These are phyloP conservation scores for Amblyjoppa fuscipennis DNA, from an alignment of 2,888 invertebrate genomes.

Conservation along the genomic window DNA sequence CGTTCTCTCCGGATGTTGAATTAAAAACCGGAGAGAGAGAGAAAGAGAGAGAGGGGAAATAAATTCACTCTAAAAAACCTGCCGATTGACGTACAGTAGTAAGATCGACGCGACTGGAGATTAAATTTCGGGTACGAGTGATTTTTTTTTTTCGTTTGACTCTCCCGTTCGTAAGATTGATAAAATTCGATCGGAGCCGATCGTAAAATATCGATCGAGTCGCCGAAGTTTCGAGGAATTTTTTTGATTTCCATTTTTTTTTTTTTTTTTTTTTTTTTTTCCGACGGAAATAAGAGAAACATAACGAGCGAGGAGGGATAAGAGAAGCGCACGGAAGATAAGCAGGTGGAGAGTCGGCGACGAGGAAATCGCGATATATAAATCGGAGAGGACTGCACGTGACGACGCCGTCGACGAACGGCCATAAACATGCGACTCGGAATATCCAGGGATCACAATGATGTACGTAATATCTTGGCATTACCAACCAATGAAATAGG, in stretches of 20 bases:
- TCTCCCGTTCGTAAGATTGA: background rate
- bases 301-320: slow-evolving; percentile 1
- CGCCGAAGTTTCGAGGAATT: background rate
- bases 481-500: background rate
- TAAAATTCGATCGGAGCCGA: background rate
- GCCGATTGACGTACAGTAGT: background rate
- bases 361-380: background rate
- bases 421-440: slow-evolving; percentile 78
- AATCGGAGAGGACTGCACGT: slow-evolving; percentile 69
- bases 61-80: background rate
- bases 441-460: slow-evolving; percentile 78
- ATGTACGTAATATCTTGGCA: slow-evolving; percentile 79
- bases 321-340: slow-evolving; percentile 5
- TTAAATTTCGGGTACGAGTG: background rate
- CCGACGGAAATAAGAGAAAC: background rate
- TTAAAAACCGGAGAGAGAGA: background rate
- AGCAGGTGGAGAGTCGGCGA: background rate
- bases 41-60: background rate
- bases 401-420: slow-evolving; percentile 73
- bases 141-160: background rate
- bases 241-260: background rate
- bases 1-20: slow-evolving; percentile 14
- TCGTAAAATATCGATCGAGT: background rate
- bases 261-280: background rate
- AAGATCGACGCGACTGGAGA: background rate